Conservation (phyloP, 2,888 invertebrate species). For the Eumacrocentrus americanus region DNA sequence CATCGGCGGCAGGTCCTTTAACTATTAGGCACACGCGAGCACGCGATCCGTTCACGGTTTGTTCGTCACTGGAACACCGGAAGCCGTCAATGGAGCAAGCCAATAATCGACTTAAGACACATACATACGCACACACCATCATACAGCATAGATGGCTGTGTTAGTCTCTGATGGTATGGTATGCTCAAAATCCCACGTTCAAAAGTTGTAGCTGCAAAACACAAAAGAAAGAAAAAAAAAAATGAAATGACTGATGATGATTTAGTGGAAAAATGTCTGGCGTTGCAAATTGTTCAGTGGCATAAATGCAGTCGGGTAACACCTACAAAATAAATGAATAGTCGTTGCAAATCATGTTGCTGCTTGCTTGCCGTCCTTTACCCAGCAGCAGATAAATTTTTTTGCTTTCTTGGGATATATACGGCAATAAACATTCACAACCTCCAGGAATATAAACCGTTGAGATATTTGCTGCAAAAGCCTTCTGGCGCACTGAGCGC, state of each 20-base stretch:
- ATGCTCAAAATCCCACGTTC: constrained; percentile 15
- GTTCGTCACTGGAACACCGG: constrained; percentile 29
- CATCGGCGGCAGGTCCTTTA: constrained; percentile 36
- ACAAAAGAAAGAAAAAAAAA: background rate
- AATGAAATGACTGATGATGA: background rate
- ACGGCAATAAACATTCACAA: constrained; percentile 14
- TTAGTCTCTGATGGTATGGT: background rate
- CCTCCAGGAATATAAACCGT: background rate
- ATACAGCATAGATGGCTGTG: background rate
- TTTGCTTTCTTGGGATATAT: background rate
- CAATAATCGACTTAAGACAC: background rate
- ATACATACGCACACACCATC: background rate
- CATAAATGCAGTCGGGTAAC: constrained; percentile 10
- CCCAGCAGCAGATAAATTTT: background rate
- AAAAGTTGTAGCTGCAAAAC: background rate
- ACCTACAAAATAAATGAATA: constrained; percentile 11
- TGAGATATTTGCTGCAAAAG: background rate
- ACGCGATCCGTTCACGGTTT: constrained; percentile 44
- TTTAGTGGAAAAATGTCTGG: constrained; percentile 20
- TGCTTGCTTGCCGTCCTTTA: too few relatives aligned
- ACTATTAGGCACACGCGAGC: constrained; percentile 48
- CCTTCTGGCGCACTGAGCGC: too few relatives aligned
- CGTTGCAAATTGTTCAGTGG: constrained; percentile 17
- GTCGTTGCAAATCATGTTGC: constrained; percentile 9
- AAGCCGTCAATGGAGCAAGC: constrained; percentile 22